Evolutionary conservation across 2,113 vertebrate genomes (phyloP).

Genomic region (Melospiza melodia): DNA sequence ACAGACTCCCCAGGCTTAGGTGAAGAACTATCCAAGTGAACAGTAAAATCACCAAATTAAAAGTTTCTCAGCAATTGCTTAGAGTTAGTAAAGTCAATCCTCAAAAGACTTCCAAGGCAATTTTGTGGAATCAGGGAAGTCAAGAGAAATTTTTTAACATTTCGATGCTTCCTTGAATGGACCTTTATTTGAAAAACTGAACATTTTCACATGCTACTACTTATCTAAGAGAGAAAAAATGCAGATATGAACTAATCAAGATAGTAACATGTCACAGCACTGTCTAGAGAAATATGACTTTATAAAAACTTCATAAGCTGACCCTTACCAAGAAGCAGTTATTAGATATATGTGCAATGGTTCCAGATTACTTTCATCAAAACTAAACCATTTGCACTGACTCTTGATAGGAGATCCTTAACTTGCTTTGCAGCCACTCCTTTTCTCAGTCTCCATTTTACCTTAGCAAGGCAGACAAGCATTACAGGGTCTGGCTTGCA

Average conservation of each 20-base stretch:
- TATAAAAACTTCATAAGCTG: constrained; percentile 23
- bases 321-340: background rate
- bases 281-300: background rate
- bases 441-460: background rate
- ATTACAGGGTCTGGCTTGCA: background rate
- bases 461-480: background rate
- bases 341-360: background rate
- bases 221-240: background rate
- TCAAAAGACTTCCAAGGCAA: background rate
- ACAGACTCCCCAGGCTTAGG: background rate
- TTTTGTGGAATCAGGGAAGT: background rate
- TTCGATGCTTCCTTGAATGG: background rate
- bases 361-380: constrained; percentile 6
- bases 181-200: background rate
- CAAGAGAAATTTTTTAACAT: background rate
- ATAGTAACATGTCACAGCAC: background rate
- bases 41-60: background rate
- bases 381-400: constrained; percentile 52
- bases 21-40: background rate
- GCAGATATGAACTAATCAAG: background rate
- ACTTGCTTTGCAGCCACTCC: background rate
- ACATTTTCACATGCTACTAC: background rate
- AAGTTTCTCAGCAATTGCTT: background rate
- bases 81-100: background rate
- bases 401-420: background rate